phyloP scores from a whole-genome alignment of 1,140 invertebrate species.

The Drosophila persimilis region DNA sequence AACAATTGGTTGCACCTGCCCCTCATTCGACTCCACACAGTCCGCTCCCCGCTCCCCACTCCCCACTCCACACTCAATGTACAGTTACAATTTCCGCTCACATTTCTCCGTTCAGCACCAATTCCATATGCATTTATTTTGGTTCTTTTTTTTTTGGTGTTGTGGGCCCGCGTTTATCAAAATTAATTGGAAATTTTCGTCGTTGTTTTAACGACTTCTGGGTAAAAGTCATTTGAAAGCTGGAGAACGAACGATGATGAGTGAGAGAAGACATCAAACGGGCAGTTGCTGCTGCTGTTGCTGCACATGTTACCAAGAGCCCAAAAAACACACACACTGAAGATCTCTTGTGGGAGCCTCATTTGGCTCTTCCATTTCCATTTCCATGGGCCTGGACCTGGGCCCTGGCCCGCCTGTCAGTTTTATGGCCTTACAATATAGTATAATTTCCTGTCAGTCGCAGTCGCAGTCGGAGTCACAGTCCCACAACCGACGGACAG shows the following conservation, averaged over 20 bases:
- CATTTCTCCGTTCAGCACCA: constrained; percentile 24
- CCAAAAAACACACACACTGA: constrained; percentile 5
- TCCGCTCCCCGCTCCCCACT: not conserved
- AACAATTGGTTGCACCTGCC: constrained; percentile 62
- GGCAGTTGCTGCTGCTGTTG: constrained; percentile 29
- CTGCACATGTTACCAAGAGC: constrained; percentile 62
- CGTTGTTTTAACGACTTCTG: constrained; percentile 81
- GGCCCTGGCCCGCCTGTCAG: constrained; percentile 51
- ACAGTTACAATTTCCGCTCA: constrained; percentile 66
- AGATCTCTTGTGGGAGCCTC: constrained; percentile 39
- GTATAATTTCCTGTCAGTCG: constrained; percentile 77
- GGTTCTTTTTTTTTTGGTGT: constrained; percentile 1
- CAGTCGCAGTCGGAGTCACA: constrained; percentile 4
- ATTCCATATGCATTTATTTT: constrained; percentile 27
- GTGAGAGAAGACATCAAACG: constrained; percentile 54
- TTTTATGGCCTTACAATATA: constrained; percentile 75
- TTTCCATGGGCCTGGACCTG: not conserved
- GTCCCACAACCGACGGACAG: constrained; percentile 28
- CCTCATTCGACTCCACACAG: not conserved
- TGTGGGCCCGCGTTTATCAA: constrained; percentile 71
- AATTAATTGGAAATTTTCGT: constrained; percentile 82
- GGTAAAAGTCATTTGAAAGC: constrained; percentile 72
- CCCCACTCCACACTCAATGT: constrained; percentile 45
- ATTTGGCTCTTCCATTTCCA: constrained; percentile 21
- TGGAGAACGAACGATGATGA: constrained; percentile 34